Evolutionary conservation across 2,888 invertebrate genomes (phyloP).

Genomic region (Frankliniella fusca): DNA sequence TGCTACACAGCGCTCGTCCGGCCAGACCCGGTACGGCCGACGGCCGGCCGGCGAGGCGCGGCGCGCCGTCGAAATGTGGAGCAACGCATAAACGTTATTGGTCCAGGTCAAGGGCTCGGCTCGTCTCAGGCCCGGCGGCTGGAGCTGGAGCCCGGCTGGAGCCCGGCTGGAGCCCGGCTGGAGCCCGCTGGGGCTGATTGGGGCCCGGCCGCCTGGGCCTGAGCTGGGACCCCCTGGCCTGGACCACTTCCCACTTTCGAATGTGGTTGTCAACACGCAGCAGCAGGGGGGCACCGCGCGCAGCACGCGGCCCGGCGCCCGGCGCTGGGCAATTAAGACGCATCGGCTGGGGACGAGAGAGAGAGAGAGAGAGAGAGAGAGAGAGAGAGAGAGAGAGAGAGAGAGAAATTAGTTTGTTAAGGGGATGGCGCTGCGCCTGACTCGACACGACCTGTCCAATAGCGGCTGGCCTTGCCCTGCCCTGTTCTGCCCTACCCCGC

Average conservation of each 20-base stretch:
- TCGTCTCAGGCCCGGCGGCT: no score
- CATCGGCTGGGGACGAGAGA: no score
- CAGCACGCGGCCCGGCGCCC: no score
- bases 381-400: no score
- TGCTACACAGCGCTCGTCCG: conserved; percentile 6
- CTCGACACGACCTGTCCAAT: neutral
- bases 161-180: neutral
- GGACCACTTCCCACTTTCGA: neutral
- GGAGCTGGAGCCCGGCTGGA: neutral
- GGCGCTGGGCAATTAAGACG: no score
- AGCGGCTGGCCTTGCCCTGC: neutral
- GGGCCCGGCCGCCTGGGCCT: neutral
- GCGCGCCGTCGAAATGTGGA: conserved; percentile 11
- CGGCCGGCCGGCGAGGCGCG: no score
- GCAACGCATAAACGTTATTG: conserved; percentile 22
- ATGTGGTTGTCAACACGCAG: neutral
- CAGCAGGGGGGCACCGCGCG: neutral
- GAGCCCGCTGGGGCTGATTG: neutral
- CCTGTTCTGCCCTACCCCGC: neutral
- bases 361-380: no score
- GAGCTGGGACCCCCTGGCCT: neutral
- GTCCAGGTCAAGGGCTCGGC: neutral
- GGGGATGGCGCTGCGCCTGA: neutral
- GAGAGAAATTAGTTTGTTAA: no score
- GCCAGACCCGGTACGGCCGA: no score